Conservation (phyloP, 1,140 invertebrate genomes). For the Chlorops oryzae region DNA sequence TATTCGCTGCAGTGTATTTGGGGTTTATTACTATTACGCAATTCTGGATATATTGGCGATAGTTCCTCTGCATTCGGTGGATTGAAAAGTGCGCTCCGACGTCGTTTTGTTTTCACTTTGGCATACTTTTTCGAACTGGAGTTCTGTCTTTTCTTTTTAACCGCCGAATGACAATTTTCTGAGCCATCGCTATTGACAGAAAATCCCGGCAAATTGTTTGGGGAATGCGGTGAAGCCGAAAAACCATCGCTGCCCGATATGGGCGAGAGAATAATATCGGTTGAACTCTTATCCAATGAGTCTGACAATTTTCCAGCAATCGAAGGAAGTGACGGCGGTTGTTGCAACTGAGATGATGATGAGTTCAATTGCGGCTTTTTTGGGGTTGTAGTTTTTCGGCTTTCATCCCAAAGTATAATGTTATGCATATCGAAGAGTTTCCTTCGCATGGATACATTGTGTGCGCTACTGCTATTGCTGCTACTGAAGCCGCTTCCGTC, state of each 20-base stretch:
- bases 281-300: constrained; percentile 29
- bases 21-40: constrained; percentile 19
- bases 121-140: too few species aligned
- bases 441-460: constrained; percentile 31
- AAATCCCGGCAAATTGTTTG: too few species aligned
- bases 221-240: constrained; percentile 14
- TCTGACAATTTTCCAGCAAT: constrained; percentile 41
- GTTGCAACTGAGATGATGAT: too few species aligned
- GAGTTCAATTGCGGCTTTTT: constrained; percentile 12
- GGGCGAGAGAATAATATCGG: constrained; percentile 41
- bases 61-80: constrained; percentile 24
- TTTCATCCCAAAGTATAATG: constrained; percentile 26
- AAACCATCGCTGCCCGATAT: constrained; percentile 35
- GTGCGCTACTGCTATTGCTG: constrained; percentile 8
- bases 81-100: too few species aligned
- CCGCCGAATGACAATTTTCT: too few species aligned
- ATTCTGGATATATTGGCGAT: constrained; percentile 32
- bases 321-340: constrained; percentile 1
- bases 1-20: too few species aligned
- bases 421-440: constrained; percentile 41
- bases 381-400: not conserved
- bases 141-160: too few species aligned
- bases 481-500: constrained; percentile 1
- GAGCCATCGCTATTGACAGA: not conserved
- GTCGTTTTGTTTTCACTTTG: too few species aligned